Conservation (phyloP, 2,113 vertebrate species). For the Talpa occidentalis region DNA sequence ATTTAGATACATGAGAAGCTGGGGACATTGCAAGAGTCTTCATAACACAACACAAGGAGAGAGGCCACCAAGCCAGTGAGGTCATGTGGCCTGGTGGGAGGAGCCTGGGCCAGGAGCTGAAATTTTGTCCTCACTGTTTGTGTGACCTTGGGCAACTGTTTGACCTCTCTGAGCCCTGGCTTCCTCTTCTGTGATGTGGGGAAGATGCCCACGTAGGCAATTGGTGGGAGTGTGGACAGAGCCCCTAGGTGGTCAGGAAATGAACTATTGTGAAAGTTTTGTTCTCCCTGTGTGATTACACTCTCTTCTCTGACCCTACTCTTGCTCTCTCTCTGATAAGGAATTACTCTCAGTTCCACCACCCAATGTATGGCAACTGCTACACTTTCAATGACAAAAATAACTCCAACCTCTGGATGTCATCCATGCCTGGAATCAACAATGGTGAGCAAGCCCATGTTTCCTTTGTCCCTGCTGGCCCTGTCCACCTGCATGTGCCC, state of each 20-base stretch:
- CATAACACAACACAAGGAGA: not conserved
- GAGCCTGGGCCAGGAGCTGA: not conserved
- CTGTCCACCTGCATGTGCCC: not conserved
- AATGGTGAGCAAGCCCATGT: conserved; percentile 81
- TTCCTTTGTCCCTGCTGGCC: not conserved
- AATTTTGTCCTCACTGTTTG: not conserved
- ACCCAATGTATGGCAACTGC: conserved; percentile 90
- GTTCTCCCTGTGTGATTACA: not conserved
- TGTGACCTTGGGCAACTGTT: not conserved
- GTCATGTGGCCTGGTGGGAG: not conserved
- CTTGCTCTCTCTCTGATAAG: conserved; percentile 72
- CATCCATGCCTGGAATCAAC: conserved; percentile 87
- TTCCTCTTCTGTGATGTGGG: not conserved
- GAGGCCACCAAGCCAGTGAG: not conserved
- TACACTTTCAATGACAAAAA: conserved; percentile 90
- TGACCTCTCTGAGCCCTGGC: not conserved
- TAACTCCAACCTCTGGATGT: conserved; percentile 86
- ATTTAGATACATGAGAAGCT: not conserved
- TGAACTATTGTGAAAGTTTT: not conserved
- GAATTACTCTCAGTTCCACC: conserved; percentile 89
- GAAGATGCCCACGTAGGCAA: not conserved
- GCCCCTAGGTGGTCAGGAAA: not conserved
- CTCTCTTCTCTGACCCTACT: conserved; percentile 34
- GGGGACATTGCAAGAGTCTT: not conserved
- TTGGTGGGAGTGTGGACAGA: not conserved